A percentile compares a stretch with the other conserved stretches of the same genome.
Evolutionary conservation across 2,797 vertebrate genomes (phyloP).

Genomic region (Eupleurogrammus muticus): DNA sequence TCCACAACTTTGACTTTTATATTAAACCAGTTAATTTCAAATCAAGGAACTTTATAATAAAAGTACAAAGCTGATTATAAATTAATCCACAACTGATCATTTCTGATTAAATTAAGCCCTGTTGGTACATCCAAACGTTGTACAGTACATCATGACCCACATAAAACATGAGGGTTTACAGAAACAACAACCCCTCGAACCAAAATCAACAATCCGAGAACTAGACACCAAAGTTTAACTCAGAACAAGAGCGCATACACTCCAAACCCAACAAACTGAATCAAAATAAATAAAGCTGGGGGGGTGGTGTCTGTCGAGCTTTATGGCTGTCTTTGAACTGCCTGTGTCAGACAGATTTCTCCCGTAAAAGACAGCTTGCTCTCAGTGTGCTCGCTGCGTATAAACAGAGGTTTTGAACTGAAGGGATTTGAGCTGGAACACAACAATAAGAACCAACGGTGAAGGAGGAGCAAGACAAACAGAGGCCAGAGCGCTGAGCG

Average conservation of each 20-base stretch:
- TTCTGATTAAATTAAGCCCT: constrained; percentile 4
- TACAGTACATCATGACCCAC: background rate
- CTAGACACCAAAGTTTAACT: constrained; percentile 41
- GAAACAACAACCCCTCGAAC: constrained; percentile 25
- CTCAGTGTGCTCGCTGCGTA: constrained; percentile 60
- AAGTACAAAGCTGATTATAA: background rate
- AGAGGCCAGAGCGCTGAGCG: constrained; percentile 51
- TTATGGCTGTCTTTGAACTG: constrained; percentile 66
- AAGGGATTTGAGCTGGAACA: constrained; percentile 65
- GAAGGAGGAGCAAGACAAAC: constrained; percentile 65
- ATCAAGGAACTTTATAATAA: background rate
- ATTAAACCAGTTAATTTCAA: background rate
- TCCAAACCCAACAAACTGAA: constrained; percentile 46
- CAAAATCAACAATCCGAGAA: constrained; percentile 46
- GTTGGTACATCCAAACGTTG: background rate
- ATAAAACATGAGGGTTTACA: constrained; percentile 20
- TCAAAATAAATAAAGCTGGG: constrained; percentile 37
- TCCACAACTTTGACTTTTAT: background rate
- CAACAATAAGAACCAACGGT: constrained; percentile 63
- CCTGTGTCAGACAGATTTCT: constrained; percentile 58
- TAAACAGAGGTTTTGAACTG: constrained; percentile 65
- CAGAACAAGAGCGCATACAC: constrained; percentile 31
- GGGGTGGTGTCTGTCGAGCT: constrained; percentile 44
- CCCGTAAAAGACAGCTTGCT: constrained; percentile 63
- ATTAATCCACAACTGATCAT: background rate